Evolutionary conservation across 2,113 vertebrate genomes (phyloP), one percentile per base, ranked within the genome.

Genomic region (Syngnathus scovelli): DNA sequence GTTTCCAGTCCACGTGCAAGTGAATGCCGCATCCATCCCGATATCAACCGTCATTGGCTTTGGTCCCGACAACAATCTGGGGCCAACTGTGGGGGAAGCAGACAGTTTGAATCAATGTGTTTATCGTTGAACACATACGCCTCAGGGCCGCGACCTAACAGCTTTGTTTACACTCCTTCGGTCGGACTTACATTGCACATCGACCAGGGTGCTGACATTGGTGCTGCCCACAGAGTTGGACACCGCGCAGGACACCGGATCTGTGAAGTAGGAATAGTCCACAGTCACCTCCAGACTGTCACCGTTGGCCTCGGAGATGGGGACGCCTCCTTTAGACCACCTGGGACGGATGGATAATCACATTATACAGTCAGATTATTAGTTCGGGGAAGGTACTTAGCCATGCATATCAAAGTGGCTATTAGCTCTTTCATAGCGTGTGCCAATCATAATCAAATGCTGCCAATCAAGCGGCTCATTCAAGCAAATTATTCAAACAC

Each of bases 231-330:
- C 93, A 0, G 92, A 92, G 74, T 96, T 96, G 80, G 93, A 93
- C 80, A 94, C 95, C 75, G 95, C 94, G 4, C 95, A 96, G 70
- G 95, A 96, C 72, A 96, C 92, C 0, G 95, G 94, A 61, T 94
- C 93, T 0, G 93, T 96, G 87, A 95, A 93, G 79, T 94, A 95
- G 0, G 94, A 94, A 78, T 93, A 86, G 49, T 96, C 95, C 11
- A 93, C 94, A 0, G 90, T 92, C 54, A 92, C 91, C 78, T 95
- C 94, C 27, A 95, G 88, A 69, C 90, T 92, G 80, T 94, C 90
- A 15, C 92, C 93, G 0, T 94, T 93, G 36, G 94, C 94, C 37
- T 94, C 94, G 0, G 92, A 88, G 73, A 96, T 92, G 4, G 91
- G 89, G 5, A 91, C 82, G 8, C 94, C 93, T 68, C 94, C 94